Base-by-base conservation (phyloP, 1,140 invertebrate species). In the Heterodera schachtii region DNA sequence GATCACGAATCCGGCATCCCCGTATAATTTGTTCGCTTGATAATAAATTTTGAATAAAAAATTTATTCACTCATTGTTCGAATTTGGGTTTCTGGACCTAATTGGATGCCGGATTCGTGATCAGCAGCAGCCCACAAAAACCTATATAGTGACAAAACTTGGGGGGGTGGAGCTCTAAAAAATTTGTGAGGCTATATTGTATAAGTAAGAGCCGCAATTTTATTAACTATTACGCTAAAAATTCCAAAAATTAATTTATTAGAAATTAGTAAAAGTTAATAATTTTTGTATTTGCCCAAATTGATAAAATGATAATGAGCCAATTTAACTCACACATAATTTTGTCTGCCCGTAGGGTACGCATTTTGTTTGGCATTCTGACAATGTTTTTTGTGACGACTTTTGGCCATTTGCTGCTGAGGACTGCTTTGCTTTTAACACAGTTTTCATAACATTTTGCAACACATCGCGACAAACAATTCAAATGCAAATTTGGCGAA, bases 321-420 rank as follows among this genome's bases (percentile, higher is more conserved):
- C 31, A 31, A 31, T 31, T 52, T 52, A 76, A 57, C 75, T 52
- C 5, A 76, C 77, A 46, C 77, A 78, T 16, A 78, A 64, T n/a
- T 21, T 47, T 16, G 11, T 44, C 31, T 71, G 77, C n/a, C 77
- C 77, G 31, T 78, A 78, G 2, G 13, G n/a, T 69, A 60, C 70
- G 49, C 77, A 78, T 19, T 78, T 66, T 64, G 66, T 78, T 69
- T 70, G 66, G 31, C 77, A 78, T 19, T 64, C 57, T 64, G 57
- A 5, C 57, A 64, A 64, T 64, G 16, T 19, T 19, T 16, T 64
- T 64, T 13, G 57, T 19, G 16, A 64, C 16, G 16, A 60, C 16
- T 19, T 64, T 64, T 64, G 57, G 16, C 19, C 19, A 13, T 64
- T 64, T 64, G 11, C 31, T 31, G 31, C 1, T 31, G 31, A 31